Percentiles rank a stretch among this genome's conserved stretches.
Evolutionary conservation across 2,888 invertebrate species (phyloP).

Genomic region (Melieria omissa): DNA sequence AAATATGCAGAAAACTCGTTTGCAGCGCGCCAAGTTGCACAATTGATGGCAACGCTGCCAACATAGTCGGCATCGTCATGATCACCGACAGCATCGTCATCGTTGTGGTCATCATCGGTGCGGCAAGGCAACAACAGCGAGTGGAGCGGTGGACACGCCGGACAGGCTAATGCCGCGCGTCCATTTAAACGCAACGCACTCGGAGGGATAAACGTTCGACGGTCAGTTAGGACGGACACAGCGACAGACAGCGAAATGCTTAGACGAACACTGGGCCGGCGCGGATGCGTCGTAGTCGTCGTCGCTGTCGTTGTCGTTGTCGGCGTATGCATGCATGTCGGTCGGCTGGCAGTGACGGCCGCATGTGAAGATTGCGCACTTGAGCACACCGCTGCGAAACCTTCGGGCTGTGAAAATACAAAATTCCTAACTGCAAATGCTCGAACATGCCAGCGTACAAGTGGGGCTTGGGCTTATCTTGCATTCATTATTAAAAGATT

Average conservation of each 20-base stretch:
- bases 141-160: neutral
- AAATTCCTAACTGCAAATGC: slow-evolving; percentile 53
- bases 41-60: neutral
- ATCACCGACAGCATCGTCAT: slow-evolving; percentile 17
- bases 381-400: slow-evolving; percentile 36
- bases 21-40: too few species aligned
- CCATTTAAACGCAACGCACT: slow-evolving; percentile 1
- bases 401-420: slow-evolving; percentile 39
- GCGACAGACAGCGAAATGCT: neutral
- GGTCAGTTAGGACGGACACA: neutral
- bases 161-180: slow-evolving; percentile 27
- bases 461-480: slow-evolving; percentile 51
- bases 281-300: slow-evolving; percentile 11
- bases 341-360: slow-evolving; percentile 9
- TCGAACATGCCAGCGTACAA: slow-evolving; percentile 44
- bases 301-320: slow-evolving; percentile 15
- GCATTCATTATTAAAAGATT: slow-evolving; percentile 61
- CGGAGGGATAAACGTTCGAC: slow-evolving; percentile 18
- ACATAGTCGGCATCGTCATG: slow-evolving; percentile 15
- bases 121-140: slow-evolving; percentile 2
- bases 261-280: slow-evolving; percentile 23
- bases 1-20: slow-evolving; percentile 22
- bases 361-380: slow-evolving; percentile 29
- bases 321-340: slow-evolving; percentile 13
- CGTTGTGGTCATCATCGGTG: slow-evolving; percentile 3